Base-by-base conservation (phyloP, 2,797 vertebrate genomes). In the Sebastes trivittatus region DNA sequence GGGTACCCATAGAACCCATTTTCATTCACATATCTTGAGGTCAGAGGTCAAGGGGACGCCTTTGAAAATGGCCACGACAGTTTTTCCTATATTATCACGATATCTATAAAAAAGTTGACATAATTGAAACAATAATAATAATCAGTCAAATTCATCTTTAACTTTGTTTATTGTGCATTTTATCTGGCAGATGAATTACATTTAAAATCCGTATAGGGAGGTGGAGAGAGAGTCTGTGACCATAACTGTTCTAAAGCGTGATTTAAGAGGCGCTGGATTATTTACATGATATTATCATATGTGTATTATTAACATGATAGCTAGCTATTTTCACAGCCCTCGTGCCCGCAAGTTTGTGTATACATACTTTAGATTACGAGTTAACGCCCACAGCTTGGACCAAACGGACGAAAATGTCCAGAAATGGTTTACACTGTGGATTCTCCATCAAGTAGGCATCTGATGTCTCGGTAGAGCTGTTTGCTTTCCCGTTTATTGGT, bases 401-500 rank as follows among this genome's bases (percentile, higher is more conserved):
- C n/a, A 72, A 63, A 56, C 36, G 18, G 6, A 32, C 14, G 11
- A 10, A 70, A 34, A 25, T 34, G 42, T 34, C n/a, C 13, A 81
- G 22, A 60, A 36, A 46, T 20, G 36, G 30, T 63, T 78, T n/a
- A 46, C 6, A 23, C 34, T 64, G 30, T 60, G 70, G 62, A 16
- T 80, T 30, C 30, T 14, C 4, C 22, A 42, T 64, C 23, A 54
- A 32, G 22, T 3, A 42, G 30, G 5, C 34, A 11, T 75, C 56
- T 32, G 4, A 46, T 66, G 63, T 67, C 25, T 29, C 18, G n/a
- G 42, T n/a, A 11, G 20, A 20, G 11, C 59, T 38, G 46, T 81
- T 74, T 75, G 52, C n/a, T 65, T 54, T 38, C 10, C 11, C 1
- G 9, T 77, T 77, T 64, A 73, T 81, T 77, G 32, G 49, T 77